Evolutionary conservation across 2,113 vertebrate species (phyloP).

Genomic region (Pelodiscus sinensis): DNA sequence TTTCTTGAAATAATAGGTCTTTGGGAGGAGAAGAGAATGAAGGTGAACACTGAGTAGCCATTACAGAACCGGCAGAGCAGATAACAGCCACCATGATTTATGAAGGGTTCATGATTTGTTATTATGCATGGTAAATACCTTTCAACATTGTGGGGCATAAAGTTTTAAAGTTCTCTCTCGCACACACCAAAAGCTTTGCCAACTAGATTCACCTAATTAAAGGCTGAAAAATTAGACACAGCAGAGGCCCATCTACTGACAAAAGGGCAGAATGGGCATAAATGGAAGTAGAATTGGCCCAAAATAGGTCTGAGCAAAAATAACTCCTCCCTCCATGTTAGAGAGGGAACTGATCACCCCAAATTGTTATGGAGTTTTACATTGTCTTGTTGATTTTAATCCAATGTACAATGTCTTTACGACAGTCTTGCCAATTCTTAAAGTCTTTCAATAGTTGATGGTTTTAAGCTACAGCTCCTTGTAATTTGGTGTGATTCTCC

Average conservation of each 20-base stretch:
- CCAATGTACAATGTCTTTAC: background rate
- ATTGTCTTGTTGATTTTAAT: conserved; percentile 45
- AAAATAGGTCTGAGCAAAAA: background rate
- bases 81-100: conserved; percentile 61
- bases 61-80: conserved; percentile 66
- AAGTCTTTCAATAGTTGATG: background rate
- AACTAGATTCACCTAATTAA: conserved; percentile 55
- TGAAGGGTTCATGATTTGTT: conserved; percentile 68
- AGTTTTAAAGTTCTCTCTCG: conserved; percentile 63
- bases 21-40: conserved; percentile 73
- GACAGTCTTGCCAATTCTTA: conserved; percentile 46
- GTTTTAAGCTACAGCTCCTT: background rate
- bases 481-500: background rate
- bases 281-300: background rate
- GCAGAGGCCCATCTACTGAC: background rate
- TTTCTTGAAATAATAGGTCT: conserved; percentile 74
- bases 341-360: background rate
- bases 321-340: background rate
- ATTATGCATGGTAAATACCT: conserved; percentile 73
- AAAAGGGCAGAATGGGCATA: background rate
- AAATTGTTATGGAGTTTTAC: background rate
- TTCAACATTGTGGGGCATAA: conserved; percentile 58
- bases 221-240: background rate
- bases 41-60: conserved; percentile 74
- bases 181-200: conserved; percentile 71